Conservation (phyloP, 2,797 vertebrate genomes). For the Platyrinchus mystaceus region DNA sequence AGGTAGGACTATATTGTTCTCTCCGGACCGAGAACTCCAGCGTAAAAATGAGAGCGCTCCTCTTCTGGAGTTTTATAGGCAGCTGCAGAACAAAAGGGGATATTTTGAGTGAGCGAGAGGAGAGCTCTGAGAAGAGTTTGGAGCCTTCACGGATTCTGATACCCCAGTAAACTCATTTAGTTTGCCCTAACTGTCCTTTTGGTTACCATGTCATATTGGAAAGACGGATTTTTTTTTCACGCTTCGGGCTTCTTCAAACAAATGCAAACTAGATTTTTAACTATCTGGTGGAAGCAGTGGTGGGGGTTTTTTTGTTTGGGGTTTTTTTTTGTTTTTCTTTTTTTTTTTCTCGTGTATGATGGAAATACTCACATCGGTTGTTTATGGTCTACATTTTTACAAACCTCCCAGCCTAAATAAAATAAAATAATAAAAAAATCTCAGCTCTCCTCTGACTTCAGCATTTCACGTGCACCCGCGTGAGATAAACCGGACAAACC, state of each 20-base stretch:
- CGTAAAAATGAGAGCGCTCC: not conserved
- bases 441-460: not conserved
- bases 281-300: not conserved
- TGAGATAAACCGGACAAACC: not conserved
- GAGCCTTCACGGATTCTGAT: not conserved
- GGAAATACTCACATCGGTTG: not conserved
- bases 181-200: not conserved
- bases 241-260: not conserved
- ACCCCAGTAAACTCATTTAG: not conserved
- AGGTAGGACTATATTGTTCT: conserved; percentile 15
- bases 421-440: not conserved
- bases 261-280: not conserved
- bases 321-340: not conserved
- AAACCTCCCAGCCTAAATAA: not conserved
- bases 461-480: not conserved
- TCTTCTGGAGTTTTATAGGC: conserved; percentile 33
- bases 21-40: not conserved
- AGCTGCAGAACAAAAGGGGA: conserved; percentile 26
- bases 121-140: not conserved
- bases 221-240: not conserved
- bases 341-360: not conserved
- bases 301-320: not conserved
- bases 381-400: not conserved
- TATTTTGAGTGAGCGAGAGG: not conserved
- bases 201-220: not conserved